Base-by-base conservation (phyloP, 2,113 vertebrate species). In the Atlantisia rogersi region DNA sequence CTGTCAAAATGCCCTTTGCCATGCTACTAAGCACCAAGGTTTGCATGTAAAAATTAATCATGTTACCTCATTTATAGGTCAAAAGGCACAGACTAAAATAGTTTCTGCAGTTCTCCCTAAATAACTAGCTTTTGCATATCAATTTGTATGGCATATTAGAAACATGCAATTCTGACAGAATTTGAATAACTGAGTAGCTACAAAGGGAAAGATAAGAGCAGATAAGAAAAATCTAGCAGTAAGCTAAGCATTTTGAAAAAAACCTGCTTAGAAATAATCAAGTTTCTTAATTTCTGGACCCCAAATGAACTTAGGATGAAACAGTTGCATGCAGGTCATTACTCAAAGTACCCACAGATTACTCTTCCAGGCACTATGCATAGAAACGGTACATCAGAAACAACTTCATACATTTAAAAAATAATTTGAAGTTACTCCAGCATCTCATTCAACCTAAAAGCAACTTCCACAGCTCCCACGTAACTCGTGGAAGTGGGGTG, bases 21-120 rank as follows among this genome's bases (percentile, higher is more conserved):
- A 78, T 42, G 60, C 80, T 92, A 88, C 90, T 71, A 79, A 65
- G 81, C 46, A 97, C 50, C 48, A 71, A 81, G 79, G 31, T 82
- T 53, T 55, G 29, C 46, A 70, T 58, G 52, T 59, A 90, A 94
- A 96, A 94, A 92, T 70, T 70, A 94, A 67, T 73, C 39, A 26
- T 4, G 6, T 94, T 94, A 92, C 88, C 90, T 96, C 85, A 82
- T 92, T 96, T 93, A 92, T 58, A 91, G 94, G 94, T 92, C 91
- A 95, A 95, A 95, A 95, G 84, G 82, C 69, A 94, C n/a, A 58
- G 87, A 94, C 94, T 90, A 87, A 96, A 94, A 96, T 91, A 96
- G 84, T 94, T 92, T 62, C 89, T 74, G 84, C 50, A 76, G 32
- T 85, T 91, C 93, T 92, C 84, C 82, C 86, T 94, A 95, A 96